These are phyloP conservation scores for Pelodiscus sinensis DNA, from an alignment of 2,113 vertebrate species.

Conservation along the genomic window DNA sequence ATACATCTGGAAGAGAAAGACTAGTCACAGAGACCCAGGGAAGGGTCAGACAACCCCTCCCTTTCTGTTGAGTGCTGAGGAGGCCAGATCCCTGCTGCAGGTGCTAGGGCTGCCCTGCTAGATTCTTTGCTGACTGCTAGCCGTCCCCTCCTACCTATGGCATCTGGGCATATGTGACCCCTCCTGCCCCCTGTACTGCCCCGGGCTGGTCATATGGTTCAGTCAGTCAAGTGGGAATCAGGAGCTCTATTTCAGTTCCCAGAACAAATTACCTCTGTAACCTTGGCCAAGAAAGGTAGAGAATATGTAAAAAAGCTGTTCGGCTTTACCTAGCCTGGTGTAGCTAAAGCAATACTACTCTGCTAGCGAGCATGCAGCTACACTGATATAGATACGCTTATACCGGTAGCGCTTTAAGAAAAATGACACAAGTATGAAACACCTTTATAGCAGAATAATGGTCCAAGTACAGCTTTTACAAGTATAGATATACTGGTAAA, in stretches of 20 bases:
- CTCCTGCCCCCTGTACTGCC: no score
- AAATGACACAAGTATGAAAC: background rate
- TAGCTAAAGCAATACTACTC: background rate
- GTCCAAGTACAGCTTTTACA: background rate
- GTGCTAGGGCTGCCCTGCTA: no score
- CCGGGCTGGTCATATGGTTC: no score
- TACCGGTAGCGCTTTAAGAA: background rate
- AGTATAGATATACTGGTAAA: background rate
- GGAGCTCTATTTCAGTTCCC: background rate
- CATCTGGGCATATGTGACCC: no score
- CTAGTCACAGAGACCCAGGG: no score
- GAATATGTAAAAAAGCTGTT: background rate
- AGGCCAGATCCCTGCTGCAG: no score
- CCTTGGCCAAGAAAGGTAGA: background rate
- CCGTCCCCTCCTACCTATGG: no score
- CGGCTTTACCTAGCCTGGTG: background rate
- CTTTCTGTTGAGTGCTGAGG: no score
- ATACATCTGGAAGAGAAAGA: background rate
- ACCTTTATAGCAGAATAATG: no score
- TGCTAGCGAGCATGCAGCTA: background rate
- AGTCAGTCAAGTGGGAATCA: background rate
- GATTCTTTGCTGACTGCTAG: no score
- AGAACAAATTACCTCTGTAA: background rate
- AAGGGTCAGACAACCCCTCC: no score
- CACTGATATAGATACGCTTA: background rate